Evolutionary conservation across 2,113 vertebrate genomes (phyloP).

Genomic region (Centrocercus urophasianus): DNA sequence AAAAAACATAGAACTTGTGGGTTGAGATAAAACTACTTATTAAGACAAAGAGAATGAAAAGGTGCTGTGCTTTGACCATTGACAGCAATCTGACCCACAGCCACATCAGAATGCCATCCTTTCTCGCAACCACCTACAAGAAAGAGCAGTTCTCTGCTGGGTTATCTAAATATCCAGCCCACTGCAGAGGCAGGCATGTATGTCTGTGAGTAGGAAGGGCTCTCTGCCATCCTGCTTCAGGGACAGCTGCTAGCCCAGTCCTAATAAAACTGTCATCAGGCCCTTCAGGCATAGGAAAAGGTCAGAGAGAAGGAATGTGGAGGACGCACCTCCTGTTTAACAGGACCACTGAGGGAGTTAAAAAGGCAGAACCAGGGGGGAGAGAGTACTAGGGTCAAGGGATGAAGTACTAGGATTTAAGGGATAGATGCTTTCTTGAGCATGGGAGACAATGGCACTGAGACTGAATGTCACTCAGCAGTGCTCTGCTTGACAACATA

Average conservation of each 20-base stretch:
- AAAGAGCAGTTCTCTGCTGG: not conserved
- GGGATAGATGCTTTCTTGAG: not conserved
- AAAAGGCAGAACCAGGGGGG: not conserved
- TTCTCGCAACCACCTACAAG: not conserved
- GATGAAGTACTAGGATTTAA: too few species aligned
- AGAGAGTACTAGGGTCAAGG: not conserved
- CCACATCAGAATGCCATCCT: not conserved
- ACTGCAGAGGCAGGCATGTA: not conserved
- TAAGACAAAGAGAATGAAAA: too few species aligned
- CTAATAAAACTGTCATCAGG: not conserved
- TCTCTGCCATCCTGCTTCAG: not conserved
- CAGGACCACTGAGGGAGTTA: not conserved
- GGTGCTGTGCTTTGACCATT: not conserved
- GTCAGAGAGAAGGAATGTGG: not conserved
- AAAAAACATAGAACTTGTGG: too few species aligned
- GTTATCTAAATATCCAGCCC: not conserved
- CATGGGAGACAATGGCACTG: accelerated
- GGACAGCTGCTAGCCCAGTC: not conserved
- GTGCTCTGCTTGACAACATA: not conserved
- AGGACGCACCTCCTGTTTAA: not conserved
- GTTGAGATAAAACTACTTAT: too few species aligned
- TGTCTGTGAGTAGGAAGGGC: not conserved
- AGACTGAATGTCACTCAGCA: not conserved
- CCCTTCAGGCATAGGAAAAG: not conserved
- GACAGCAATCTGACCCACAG: not conserved